Evolutionary conservation across 2,113 vertebrate species (phyloP).

Genomic region (Caloenas nicobarica): DNA sequence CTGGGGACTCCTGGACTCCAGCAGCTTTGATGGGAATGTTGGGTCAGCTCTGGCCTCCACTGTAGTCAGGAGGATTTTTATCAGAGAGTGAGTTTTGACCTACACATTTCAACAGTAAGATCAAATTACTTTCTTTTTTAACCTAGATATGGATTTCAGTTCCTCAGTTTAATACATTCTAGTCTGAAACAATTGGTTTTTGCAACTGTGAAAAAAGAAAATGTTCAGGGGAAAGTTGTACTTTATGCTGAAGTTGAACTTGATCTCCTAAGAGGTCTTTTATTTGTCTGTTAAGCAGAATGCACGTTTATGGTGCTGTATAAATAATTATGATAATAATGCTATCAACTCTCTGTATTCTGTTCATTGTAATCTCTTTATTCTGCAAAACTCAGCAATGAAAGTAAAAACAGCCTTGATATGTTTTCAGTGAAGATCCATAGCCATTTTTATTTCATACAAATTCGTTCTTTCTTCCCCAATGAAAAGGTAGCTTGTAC

Average conservation of each 20-base stretch:
- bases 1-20: not conserved
- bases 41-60: not conserved
- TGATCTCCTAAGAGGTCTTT: constrained; percentile 54
- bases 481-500: not conserved
- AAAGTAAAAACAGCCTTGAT: constrained; percentile 40
- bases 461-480: not conserved
- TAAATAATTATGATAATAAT: constrained; percentile 62
- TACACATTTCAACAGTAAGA: not conserved
- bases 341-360: constrained; percentile 32
- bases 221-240: constrained; percentile 5
- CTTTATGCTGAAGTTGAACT: constrained; percentile 29
- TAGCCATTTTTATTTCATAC: constrained; percentile 26
- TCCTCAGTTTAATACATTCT: not conserved
- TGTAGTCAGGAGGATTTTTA: not conserved
- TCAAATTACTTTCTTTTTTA: not conserved
- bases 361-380: constrained; percentile 61
- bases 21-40: not conserved
- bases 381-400: constrained; percentile 55
- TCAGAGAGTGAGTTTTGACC: not conserved
- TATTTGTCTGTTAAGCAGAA: constrained; percentile 67
- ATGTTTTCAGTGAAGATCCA: constrained; percentile 4
- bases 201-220: not conserved
- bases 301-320: constrained; percentile 30
- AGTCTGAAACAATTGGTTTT: not conserved
- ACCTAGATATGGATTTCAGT: not conserved